Conservation (phyloP, 2,113 vertebrate species). For the Penelope pileata region DNA sequence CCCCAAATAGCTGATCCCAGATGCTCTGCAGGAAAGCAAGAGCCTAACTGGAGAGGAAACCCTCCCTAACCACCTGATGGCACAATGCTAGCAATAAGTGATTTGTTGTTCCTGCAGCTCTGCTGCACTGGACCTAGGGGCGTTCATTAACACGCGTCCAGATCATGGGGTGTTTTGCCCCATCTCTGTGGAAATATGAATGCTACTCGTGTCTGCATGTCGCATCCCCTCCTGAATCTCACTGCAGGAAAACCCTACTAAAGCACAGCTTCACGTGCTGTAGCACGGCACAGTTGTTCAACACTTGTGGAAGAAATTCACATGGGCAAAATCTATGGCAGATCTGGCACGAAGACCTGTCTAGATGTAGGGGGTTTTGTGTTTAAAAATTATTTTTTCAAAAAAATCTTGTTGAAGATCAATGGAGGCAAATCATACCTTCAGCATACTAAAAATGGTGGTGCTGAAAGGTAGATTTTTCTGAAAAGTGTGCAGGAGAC, state of each 20-base stretch:
- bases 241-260: not conserved
- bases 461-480: not conserved
- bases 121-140: not conserved
- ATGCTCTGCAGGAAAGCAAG: not conserved
- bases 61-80: constrained; percentile 14
- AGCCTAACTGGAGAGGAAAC: not conserved
- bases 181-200: not conserved
- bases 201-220: not conserved
- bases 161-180: not conserved
- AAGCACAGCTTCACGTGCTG: not conserved
- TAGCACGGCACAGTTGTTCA: not conserved
- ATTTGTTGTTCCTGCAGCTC: not conserved
- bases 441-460: not conserved
- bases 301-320: not conserved
- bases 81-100: not conserved
- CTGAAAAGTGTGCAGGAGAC: not conserved
- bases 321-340: not conserved
- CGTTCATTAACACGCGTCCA: not conserved
- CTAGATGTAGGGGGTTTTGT: not conserved
- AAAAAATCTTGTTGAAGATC: not conserved
- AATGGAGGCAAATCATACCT: not conserved
- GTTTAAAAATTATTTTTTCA: not conserved
- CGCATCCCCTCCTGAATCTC: not conserved
- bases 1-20: not conserved
- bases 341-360: not conserved